Conservation (phyloP, 2,797 vertebrate species). For the Schizopygopsis pylzovi region DNA sequence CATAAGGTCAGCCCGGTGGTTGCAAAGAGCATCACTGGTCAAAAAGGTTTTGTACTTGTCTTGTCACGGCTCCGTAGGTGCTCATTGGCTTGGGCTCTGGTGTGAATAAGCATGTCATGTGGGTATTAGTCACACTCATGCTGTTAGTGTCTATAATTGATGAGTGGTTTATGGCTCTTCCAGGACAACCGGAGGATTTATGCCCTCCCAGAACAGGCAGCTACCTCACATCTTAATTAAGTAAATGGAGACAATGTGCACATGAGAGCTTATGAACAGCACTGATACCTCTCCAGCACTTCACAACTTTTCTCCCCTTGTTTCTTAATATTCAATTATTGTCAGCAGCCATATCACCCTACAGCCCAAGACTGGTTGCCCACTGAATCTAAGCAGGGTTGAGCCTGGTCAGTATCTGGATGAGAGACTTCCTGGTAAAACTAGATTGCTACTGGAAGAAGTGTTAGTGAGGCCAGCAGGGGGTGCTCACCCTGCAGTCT, state of each 20-base stretch:
- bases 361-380: too few relatives aligned
- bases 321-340: neutral
- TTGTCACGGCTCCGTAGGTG: conserved; percentile 25
- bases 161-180: conserved; percentile 56
- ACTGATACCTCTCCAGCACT: conserved; percentile 43
- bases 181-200: conserved; percentile 66
- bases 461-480: too few relatives aligned
- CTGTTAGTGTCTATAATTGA: conserved; percentile 75
- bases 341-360: too few relatives aligned
- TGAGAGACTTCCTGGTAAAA: too few relatives aligned
- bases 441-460: too few relatives aligned
- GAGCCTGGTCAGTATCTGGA: too few relatives aligned
- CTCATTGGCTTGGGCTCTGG: conserved; percentile 34
- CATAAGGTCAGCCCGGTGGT: neutral
- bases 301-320: conserved; percentile 20
- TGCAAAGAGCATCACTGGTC: conserved; percentile 6
- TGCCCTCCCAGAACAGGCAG: conserved; percentile 48
- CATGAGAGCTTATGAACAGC: conserved; percentile 39
- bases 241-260: conserved; percentile 72
- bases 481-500: too few relatives aligned
- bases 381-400: too few relatives aligned
- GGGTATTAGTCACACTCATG: conserved; percentile 72
- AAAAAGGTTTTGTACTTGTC: conserved; percentile 26
- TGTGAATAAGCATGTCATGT: conserved; percentile 53
- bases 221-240: conserved; percentile 64